phyloP scores from a whole-genome alignment of 2,888 invertebrate species.

The Iphiclides podalirius region DNA sequence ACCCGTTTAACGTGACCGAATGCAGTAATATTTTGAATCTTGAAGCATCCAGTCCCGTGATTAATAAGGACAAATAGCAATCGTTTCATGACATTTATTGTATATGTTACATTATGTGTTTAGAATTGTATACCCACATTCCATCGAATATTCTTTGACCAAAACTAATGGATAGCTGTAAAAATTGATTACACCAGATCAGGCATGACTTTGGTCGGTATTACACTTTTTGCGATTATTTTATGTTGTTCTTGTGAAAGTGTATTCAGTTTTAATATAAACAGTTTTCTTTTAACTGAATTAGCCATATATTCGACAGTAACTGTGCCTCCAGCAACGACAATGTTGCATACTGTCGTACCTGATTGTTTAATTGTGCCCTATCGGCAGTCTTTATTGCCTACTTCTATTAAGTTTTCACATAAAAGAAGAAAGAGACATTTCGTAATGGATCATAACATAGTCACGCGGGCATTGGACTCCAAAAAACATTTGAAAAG shows the following conservation, averaged over 20 bases:
- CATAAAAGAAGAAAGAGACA: constrained; percentile 10
- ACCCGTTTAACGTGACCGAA: constrained; percentile 23
- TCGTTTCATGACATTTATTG: background rate
- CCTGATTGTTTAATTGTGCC: background rate
- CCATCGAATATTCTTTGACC: constrained; percentile 11
- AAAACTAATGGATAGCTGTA: constrained; percentile 20
- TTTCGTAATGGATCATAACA: background rate
- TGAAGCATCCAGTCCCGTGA: constrained; percentile 21
- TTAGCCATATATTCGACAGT: background rate
- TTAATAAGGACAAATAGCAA: background rate
- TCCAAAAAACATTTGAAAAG: background rate
- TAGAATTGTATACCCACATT: background rate
- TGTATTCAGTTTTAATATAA: background rate
- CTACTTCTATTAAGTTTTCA: background rate
- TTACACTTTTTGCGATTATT: constrained; percentile 6
- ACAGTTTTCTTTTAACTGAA: background rate
- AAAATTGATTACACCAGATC: constrained; percentile 20
- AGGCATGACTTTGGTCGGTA: constrained; percentile 23
- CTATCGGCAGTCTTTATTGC: too few relatives aligned
- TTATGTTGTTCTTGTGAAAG: background rate
- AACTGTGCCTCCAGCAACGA: background rate
- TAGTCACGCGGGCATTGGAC: background rate
- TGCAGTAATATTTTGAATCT: constrained; percentile 34
- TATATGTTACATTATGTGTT: background rate
- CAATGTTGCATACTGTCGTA: background rate